Evolutionary conservation across 2,888 invertebrate genomes (phyloP), one percentile per base, ranked within the genome.

Genomic region (Nowickia ferox): DNA sequence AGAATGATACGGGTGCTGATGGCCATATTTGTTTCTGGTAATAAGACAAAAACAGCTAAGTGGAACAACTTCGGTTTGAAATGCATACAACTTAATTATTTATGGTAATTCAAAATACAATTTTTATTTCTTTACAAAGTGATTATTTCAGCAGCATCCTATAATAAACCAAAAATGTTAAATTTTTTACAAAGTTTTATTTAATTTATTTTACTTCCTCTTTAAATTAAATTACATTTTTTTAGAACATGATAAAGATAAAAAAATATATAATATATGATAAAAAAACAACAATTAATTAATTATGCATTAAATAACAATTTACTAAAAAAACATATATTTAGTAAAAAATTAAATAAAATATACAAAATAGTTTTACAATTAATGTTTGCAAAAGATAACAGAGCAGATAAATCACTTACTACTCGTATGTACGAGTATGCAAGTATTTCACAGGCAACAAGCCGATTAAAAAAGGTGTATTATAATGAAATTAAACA

Each of bases 261-360:
- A n/a, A n/a, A n/a, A n/a, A n/a, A n/a, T n/a, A n/a, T n/a, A n/a
- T n/a, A n/a, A n/a, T n/a, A n/a, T n/a, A n/a, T n/a, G n/a, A n/a
- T 10, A 19, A 38, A 30, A 46, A 48, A 30, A 9, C 17, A 38
- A 61, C 38, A 72, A 63, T 11, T 19, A 42, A 63, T 80, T 59
- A 74, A 72, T 66, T 53, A 53, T 44, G 8, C 13, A 71, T 53
- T 61, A 69, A 69, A 78, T 42, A 78, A 69, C 42, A 61, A 69
- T 59, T 69, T 61, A 22, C 46, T 5, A 68, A 48, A 51, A 30
- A 19, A 51, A 30, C 17, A 40, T 42, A 42, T 9, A 51, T 22
- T 42, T 42, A 30, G 15, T 17, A 17, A 77, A 61, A 22, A 65
- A 38, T 42, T 1, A 11, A 22, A 68, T 59, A 69, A 78, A 78